These are phyloP conservation scores for Aeoliscus strigatus DNA, from an alignment of 2,797 vertebrate species.

Conservation along the genomic window DNA sequence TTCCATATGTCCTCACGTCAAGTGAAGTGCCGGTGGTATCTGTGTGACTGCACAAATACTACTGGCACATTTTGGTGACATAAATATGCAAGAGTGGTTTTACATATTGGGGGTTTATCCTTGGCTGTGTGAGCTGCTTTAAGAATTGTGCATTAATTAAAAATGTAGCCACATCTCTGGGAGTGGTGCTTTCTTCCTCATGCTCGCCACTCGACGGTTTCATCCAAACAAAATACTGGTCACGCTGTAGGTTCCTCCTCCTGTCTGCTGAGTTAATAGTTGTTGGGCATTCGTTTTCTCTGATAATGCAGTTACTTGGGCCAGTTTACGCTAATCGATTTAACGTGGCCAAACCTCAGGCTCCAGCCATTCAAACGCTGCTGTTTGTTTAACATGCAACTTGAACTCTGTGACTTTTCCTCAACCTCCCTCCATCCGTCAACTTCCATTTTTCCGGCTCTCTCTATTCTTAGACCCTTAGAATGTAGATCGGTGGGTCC, in stretches of 20 bases:
- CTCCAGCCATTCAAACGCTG: slow-evolving; percentile 49
- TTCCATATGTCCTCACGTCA: too few relatives aligned
- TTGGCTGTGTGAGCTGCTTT: too few relatives aligned
- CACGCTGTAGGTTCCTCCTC: too few relatives aligned
- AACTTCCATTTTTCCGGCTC: slow-evolving; percentile 12
- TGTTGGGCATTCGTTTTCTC: slow-evolving; percentile 74
- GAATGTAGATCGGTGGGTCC: slow-evolving; percentile 19
- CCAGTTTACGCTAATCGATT: slow-evolving; percentile 78
- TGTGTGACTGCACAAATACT: too few relatives aligned
- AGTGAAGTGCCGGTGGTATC: too few relatives aligned
- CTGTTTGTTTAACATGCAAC: slow-evolving; percentile 77
- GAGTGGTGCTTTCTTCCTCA: slow-evolving; percentile 60
- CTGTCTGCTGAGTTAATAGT: slow-evolving; percentile 46
- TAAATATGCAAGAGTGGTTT: too few relatives aligned
- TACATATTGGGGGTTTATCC: too few relatives aligned
- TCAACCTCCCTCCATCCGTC: slow-evolving; percentile 38
- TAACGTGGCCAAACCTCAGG: slow-evolving; percentile 65
- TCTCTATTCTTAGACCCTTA: slow-evolving; percentile 33
- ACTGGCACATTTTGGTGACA: too few relatives aligned
- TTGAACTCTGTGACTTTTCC: slow-evolving; percentile 63
- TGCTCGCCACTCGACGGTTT: slow-evolving; percentile 67
- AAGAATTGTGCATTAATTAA: too few relatives aligned
- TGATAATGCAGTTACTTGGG: slow-evolving; percentile 76
- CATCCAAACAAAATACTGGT: too few relatives aligned
- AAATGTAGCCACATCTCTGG: background rate